Percentiles rank a stretch among this genome's conserved stretches.
phyloP scores from a whole-genome alignment of 2,113 vertebrate genomes.

The Dendrocopos noguchii region DNA sequence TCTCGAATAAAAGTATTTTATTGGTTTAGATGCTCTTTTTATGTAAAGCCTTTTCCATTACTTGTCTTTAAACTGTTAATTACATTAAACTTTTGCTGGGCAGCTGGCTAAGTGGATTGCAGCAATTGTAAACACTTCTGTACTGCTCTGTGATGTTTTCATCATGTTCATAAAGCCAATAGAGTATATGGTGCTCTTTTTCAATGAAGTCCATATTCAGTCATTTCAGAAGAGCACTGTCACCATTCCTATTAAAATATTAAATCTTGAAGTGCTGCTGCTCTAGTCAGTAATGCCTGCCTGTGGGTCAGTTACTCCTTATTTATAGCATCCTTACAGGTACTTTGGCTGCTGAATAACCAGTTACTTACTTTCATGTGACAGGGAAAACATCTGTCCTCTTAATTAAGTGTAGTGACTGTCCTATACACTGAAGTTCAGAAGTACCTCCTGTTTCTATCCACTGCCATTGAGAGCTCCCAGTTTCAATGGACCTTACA shows the following conservation, averaged over 20 bases:
- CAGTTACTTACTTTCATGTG: not conserved
- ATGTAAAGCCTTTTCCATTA: not conserved
- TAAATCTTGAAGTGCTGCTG: not conserved
- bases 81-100: not conserved
- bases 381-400: not conserved
- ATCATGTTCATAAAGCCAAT: not conserved
- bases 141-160: not conserved
- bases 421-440: not conserved
- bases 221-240: not conserved
- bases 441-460: not conserved
- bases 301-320: not conserved
- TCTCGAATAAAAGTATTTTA: not conserved
- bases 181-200: not conserved
- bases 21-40: not conserved
- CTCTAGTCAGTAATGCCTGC: not conserved
- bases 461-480: not conserved
- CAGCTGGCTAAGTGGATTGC: not conserved
- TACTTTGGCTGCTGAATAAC: not conserved
- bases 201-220: not conserved
- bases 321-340: not conserved
- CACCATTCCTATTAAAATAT: not conserved
- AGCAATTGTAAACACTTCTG: not conserved
- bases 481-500: not conserved
- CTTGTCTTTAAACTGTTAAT: not conserved
- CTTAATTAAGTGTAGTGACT: not conserved